Evolutionary conservation across 2,113 vertebrate genomes (phyloP).

Genomic region (Desmodus rotundus): DNA sequence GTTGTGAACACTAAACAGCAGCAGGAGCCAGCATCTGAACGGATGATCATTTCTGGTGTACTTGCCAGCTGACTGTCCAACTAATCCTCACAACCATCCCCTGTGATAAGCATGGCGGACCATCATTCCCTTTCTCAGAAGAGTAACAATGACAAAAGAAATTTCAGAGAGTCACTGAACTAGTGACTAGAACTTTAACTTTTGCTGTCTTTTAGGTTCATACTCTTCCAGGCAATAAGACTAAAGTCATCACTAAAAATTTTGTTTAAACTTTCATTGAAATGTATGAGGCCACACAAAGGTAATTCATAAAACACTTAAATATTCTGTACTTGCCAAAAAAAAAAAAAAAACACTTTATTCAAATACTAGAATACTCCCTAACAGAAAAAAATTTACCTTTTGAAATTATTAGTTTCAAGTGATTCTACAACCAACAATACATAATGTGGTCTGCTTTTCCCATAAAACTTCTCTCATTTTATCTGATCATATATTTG

Average conservation of each 20-base stretch:
- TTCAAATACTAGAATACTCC: neutral
- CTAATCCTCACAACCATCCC: neutral
- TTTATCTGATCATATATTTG: neutral
- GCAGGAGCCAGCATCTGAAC: neutral
- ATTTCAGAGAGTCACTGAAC: neutral
- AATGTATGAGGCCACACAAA: neutral
- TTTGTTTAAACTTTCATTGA: neutral
- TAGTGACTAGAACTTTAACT: neutral
- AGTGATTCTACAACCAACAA: slow-evolving; percentile 60
- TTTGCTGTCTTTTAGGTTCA: neutral
- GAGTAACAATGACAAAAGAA: neutral
- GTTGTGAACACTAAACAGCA: neutral
- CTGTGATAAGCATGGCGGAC: neutral
- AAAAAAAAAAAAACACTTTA: neutral
- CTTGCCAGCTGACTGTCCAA: neutral
- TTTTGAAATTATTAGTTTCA: slow-evolving; percentile 66
- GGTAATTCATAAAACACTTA: neutral
- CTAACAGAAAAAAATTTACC: slow-evolving; percentile 40
- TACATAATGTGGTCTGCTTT: neutral
- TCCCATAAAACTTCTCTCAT: neutral
- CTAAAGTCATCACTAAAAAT: neutral
- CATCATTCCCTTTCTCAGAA: neutral
- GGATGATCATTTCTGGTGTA: neutral
- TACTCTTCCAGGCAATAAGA: neutral
- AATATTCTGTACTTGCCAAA: neutral